These are phyloP conservation scores for Bicyclus anynana DNA, from an alignment of 1,140 invertebrate species.

Conservation along the genomic window DNA sequence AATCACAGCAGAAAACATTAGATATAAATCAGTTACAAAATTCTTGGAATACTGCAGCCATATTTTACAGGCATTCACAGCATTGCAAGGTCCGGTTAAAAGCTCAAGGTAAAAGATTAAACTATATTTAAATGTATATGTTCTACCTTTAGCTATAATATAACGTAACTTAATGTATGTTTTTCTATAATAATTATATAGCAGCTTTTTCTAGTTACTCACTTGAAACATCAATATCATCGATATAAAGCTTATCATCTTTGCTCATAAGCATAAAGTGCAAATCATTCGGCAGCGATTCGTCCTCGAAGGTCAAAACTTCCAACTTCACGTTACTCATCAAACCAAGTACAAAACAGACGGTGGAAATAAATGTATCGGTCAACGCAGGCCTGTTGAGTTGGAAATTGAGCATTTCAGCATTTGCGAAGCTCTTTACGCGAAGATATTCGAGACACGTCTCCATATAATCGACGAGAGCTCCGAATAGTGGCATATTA, in stretches of 20 bases:
- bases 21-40: too few relatives aligned
- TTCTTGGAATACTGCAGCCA: too few relatives aligned
- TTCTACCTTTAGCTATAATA: too few relatives aligned
- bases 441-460: constrained; percentile 49
- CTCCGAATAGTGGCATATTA: constrained; percentile 45
- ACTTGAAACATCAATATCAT: constrained; percentile 61
- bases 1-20: too few relatives aligned
- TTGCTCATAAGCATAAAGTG: constrained; percentile 62
- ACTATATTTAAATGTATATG: too few relatives aligned
- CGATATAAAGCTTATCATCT: constrained; percentile 56
- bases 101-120: too few relatives aligned
- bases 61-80: too few relatives aligned
- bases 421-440: constrained; percentile 37
- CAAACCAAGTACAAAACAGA: constrained; percentile 49
- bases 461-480: constrained; percentile 54
- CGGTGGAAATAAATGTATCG: constrained; percentile 42
- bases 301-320: constrained; percentile 48
- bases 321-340: constrained; percentile 60
- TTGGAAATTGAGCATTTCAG: constrained; percentile 40
- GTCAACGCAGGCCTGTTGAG: constrained; percentile 38
- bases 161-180: too few relatives aligned
- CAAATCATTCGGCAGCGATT: constrained; percentile 50
- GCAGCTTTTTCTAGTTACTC: constrained; percentile 31
- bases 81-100: too few relatives aligned
- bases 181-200: too few relatives aligned